A percentile compares a stretch with the other conserved stretches of the same genome.
Conservation (phyloP, 1,140 invertebrate species). For the Magallana gigas region DNA sequence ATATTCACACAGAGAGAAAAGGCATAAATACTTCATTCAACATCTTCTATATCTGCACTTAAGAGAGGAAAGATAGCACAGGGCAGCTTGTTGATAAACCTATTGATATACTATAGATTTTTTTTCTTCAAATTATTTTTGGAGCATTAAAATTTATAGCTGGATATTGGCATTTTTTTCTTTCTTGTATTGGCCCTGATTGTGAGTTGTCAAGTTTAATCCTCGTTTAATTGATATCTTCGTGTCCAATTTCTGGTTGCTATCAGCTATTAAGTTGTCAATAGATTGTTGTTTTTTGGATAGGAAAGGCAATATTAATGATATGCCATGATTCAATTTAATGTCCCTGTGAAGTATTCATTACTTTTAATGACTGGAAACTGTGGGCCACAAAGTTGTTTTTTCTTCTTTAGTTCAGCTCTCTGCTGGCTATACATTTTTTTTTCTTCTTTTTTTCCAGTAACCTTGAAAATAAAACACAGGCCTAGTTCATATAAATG, state of each 20-base stretch:
- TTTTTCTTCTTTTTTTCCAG: too few species aligned
- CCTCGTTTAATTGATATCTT: conserved; percentile 16
- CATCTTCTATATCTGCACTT: not conserved
- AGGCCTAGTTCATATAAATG: too few species aligned
- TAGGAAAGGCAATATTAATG: not conserved
- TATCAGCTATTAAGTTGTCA: not conserved
- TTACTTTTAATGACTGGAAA: not conserved
- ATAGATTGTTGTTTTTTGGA: not conserved
- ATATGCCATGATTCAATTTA: not conserved
- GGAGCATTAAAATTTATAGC: not conserved
- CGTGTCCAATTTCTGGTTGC: not conserved
- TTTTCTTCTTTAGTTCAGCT: not conserved
- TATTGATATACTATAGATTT: conserved; percentile 4
- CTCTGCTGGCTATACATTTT: too few species aligned
- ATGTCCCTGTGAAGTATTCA: not conserved
- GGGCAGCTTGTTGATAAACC: not conserved
- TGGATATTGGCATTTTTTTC: not conserved
- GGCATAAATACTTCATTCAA: not conserved
- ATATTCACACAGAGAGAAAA: too few species aligned
- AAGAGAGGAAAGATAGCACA: not conserved
- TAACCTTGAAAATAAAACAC: too few species aligned
- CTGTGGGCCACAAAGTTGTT: not conserved
- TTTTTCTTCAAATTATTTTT: not conserved
- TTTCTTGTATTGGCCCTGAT: not conserved
- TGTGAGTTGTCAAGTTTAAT: not conserved